phyloP scores from a whole-genome alignment of 2,888 invertebrate genomes.

The Bombyx huttoni region DNA sequence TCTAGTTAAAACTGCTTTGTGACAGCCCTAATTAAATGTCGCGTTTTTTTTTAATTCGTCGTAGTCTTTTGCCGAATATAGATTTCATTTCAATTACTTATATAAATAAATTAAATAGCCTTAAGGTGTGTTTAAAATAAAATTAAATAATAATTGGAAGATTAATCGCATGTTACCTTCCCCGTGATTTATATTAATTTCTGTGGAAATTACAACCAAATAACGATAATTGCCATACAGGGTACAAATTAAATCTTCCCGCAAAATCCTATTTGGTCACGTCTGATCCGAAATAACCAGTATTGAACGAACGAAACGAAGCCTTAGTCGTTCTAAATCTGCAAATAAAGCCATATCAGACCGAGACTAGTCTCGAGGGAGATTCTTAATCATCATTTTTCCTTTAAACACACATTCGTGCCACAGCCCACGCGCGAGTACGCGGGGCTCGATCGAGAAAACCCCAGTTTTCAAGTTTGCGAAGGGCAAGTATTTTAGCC shows the following conservation, averaged over 20 bases:
- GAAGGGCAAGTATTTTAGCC: constrained; percentile 1
- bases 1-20: too few relatives aligned
- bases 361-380: constrained; percentile 32
- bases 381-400: constrained; percentile 9
- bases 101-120: too few relatives aligned
- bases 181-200: too few relatives aligned
- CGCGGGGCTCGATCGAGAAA: constrained; percentile 9
- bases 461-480: constrained; percentile 8
- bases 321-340: constrained; percentile 41
- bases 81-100: too few relatives aligned
- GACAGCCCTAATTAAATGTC: too few relatives aligned
- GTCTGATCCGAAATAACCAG: constrained; percentile 30
- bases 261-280: constrained; percentile 4
- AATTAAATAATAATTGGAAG: too few relatives aligned
- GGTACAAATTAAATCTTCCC: background rate
- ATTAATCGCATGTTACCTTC: too few relatives aligned
- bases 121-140: too few relatives aligned
- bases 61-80: too few relatives aligned
- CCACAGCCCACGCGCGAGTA: background rate
- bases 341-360: constrained; percentile 35
- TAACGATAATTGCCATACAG: background rate
- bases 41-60: too few relatives aligned
- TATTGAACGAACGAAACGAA: constrained; percentile 29
- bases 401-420: constrained; percentile 15
- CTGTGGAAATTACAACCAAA: background rate